Base-by-base conservation (phyloP, 2,797 vertebrate species). In the Xenentodon cancila region DNA sequence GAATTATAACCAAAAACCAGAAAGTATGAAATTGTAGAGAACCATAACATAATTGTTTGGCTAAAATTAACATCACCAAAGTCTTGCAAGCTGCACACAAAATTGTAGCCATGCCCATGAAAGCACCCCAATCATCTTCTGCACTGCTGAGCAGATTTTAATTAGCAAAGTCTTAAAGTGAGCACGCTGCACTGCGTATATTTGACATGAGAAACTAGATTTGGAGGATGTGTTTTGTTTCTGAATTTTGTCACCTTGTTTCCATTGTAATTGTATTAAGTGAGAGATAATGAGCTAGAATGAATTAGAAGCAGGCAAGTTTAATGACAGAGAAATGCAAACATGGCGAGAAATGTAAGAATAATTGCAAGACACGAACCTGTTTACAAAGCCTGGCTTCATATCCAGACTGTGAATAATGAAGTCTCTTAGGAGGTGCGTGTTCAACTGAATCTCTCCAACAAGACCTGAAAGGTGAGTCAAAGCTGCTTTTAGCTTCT, bases 321-420 rank as follows among this genome's bases (percentile, higher is more conserved):
- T 65, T 73, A 81, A 81, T 77, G 66, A 83, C 12, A 47, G 64
- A 65, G 56, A 58, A 80, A 67, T 49, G 67, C 67, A 79, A 69
- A 81, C 40, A 64, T 21, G 52, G 48, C 48, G 17, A 50, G 48
- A 47, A 42, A 72, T 17, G 22, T 20, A 54, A 74, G 64, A 66
- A 62, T 70, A 76, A 84, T 53, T 60, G 50, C 76, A 66, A 77
- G 59, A 72, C 60, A 81, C 95, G 60, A 85, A 98, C 96, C 95
- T 95, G 82, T 94, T 90, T 68, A 97, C 89, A 89, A 98, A 98
- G 78, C 61, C 79, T 21, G 93, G 90, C 75, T 94, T 95, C 97
- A 98, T 95, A 71, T 97, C 95, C 88, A 98, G 79, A 74, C 94
- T 94, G 77, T 95, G 91, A 87, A 96, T 97, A 82, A 86, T 91